Evolutionary conservation across 2,113 vertebrate genomes (phyloP).

Genomic region (Ovis canadensis): DNA sequence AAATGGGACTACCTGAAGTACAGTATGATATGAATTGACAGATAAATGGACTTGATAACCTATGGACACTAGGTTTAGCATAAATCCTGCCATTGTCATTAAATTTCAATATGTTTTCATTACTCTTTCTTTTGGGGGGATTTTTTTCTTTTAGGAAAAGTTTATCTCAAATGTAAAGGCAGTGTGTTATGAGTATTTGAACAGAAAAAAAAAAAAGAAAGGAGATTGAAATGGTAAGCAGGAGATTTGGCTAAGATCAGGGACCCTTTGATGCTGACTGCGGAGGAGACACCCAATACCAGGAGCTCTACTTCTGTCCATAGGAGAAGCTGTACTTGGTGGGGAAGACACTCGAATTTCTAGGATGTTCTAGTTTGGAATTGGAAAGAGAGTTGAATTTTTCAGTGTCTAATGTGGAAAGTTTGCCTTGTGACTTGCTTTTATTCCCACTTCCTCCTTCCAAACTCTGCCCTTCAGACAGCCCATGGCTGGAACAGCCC

Average conservation of each 20-base stretch:
- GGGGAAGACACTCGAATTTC: conserved; percentile 43
- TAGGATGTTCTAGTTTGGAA: conserved; percentile 61
- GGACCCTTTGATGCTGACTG: neutral
- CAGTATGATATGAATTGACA: neutral
- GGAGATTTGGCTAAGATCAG: neutral
- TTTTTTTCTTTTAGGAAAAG: conserved; percentile 59
- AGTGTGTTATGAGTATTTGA: conserved; percentile 48
- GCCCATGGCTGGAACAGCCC: conserved; percentile 94
- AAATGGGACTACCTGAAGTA: neutral
- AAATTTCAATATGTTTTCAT: neutral
- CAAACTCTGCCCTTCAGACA: conserved; percentile 82
- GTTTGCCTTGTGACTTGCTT: conserved; percentile 60
- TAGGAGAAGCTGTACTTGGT: conserved; percentile 66
- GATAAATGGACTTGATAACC: neutral
- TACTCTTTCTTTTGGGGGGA: conserved; percentile 41
- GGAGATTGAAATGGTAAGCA: conserved; percentile 26
- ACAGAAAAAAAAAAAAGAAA: conserved; percentile 35
- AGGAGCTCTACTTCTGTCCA: conserved; percentile 64
- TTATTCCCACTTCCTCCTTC: conserved; percentile 60
- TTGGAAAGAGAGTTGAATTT: conserved; percentile 57
- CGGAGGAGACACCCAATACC: neutral
- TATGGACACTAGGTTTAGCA: neutral
- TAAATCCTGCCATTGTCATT: neutral
- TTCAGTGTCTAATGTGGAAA: neutral
- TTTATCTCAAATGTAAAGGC: conserved; percentile 32